Evolutionary conservation across 1,140 invertebrate genomes (phyloP), one percentile per base, ranked within the genome.

Genomic region (Drosophila ironensis): DNA sequence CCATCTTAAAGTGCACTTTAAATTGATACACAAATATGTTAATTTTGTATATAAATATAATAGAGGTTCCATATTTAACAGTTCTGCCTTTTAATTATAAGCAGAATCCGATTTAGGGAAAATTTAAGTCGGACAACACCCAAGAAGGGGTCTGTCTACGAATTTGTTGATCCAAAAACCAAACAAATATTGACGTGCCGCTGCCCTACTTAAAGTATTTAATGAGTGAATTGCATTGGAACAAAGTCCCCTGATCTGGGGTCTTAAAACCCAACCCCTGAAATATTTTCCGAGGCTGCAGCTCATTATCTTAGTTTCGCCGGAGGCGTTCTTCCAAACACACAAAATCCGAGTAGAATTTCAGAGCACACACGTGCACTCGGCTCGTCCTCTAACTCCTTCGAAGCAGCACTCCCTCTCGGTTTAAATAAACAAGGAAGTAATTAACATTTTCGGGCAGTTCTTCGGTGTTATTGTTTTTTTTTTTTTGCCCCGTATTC

Each of bases 381-480:
- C 7, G 50, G 7, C 7, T 22, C 2, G 7, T 3, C 11, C 11
- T 3, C n/a, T 14, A 33, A 14, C 60, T 16, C 12, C 2, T 1
- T 22, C 46, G 4, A 5, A 35, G 9, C 17, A 8, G 22, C 30
- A 54, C 35, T 47, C 57, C 20, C 50, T 52, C 42, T 52, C 42
- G 14, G 14, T 64, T 42, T 67, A 41, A 73, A 63, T 70, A 78
- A 82, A 86, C 70, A 84, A 86, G 78, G 78, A 84, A 84, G 80
- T 86, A 84, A 84, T 84, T 84, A 84, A 84, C 78, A 84, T 84
- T 84, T 82, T 86, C 50, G 70, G 73, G 50, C 45, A 72, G 47
- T 72, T 59, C 42, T 46, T 33, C 28, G 53, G 44, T 56, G 42
- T 52, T 33, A n/a, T 54, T 30, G 14, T n/a, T 30, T 11, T 33